Base-by-base conservation (phyloP, 2,113 vertebrate genomes). In the Leucoraja erinaceus region DNA sequence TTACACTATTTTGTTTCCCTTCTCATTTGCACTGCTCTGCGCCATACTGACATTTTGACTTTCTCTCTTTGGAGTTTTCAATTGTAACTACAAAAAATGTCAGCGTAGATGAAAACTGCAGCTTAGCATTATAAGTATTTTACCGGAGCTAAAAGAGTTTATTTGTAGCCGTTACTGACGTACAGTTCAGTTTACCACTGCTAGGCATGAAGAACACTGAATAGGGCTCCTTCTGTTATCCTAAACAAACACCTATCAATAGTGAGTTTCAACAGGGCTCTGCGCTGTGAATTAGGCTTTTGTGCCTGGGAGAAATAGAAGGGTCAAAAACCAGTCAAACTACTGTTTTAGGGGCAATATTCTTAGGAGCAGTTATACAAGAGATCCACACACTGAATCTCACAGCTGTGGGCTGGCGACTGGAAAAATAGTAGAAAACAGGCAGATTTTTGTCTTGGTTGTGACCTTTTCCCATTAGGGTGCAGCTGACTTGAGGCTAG, bases 261-360 rank as follows among this genome's bases (percentile, higher is more conserved):
- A 91, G 90, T 91, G 68, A 91, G 66, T 70, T 91, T 91, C 90
- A 91, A 22, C 68, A 70, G 31, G 70, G 90, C 68, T 91, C 28
- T 47, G 90, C 33, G 38, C 22, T 74, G 68, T 91, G 90, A 91
- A 91, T 91, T 38, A 91, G 68, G 66, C 22, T 91, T 91, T 91
- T 91, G 90, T 72, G 90, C 90, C 72, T 38, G 20, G 22, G 72
- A 91, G 90, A 33, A 70, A 86, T 63, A 88, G 59, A 31, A 66
- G 83, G 83, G 83, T 88, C 83, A 72, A 91, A 47, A 74, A 28
- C 31, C 68, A 91, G 90, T 54, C 38, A 91, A 28, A 70, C 33
- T 74, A 74, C 68, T 10, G 10, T 72, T 74, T 72, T 74, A 25
- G 66, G 33, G 18, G 18, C 68, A 72, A 10, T 70, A 72, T 70